phyloP scores from a whole-genome alignment of 2,888 invertebrate genomes.

The Biston betularia region DNA sequence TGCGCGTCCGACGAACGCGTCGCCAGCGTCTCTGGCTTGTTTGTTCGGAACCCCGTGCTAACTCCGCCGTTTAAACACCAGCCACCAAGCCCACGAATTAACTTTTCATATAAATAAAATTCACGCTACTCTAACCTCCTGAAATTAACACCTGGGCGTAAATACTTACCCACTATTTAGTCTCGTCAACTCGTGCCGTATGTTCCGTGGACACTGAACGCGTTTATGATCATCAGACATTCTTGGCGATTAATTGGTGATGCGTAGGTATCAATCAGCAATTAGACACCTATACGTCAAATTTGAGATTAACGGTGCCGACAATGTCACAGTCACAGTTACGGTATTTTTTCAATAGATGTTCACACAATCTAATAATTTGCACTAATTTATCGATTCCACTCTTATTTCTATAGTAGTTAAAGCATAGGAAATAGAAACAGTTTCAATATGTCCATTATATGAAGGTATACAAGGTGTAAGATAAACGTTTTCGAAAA shows the following conservation, averaged over 20 bases:
- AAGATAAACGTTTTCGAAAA: too few relatives aligned
- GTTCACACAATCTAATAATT: conserved; percentile 39
- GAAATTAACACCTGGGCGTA: conserved; percentile 85
- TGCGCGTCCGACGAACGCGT: conserved; percentile 5
- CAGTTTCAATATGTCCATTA: too few relatives aligned
- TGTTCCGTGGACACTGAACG: conserved; percentile 55
- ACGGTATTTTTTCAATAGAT: conserved; percentile 43
- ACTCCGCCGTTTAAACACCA: conserved; percentile 83
- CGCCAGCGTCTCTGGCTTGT: conserved; percentile 55
- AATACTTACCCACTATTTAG: conserved; percentile 72
- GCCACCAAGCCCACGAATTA: conserved; percentile 83
- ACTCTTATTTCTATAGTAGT: neutral
- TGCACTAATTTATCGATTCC: conserved; percentile 39
- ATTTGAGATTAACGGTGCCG: conserved; percentile 50
- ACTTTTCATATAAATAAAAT: conserved; percentile 87
- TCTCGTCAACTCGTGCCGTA: conserved; percentile 75
- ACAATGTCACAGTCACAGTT: conserved; percentile 42
- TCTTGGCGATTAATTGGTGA: conserved; percentile 57
- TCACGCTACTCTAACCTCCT: conserved; percentile 85
- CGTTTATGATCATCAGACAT: conserved; percentile 58
- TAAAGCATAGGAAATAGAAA: too few relatives aligned
- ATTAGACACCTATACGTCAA: conserved; percentile 58
- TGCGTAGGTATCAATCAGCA: conserved; percentile 45
- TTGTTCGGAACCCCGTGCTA: conserved; percentile 82
- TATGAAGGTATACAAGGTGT: too few relatives aligned